A percentile compares a stretch with the other conserved stretches of the same genome.
phyloP scores from a whole-genome alignment of 2,113 vertebrate species.

The Psammodynastes pulverulentus region DNA sequence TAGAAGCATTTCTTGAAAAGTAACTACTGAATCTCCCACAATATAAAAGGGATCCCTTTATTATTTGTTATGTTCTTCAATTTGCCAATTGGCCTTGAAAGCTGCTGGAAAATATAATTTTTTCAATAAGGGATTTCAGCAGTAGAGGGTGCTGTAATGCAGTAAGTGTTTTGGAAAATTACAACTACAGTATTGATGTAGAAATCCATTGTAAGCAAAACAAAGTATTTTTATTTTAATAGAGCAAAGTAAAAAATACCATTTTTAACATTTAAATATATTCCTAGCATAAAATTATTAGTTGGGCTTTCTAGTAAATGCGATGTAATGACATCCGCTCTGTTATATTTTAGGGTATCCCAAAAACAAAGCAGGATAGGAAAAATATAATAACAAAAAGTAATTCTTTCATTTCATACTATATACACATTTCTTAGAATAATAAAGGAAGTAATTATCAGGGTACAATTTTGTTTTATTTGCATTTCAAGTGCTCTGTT shows the following conservation, averaged over 20 bases:
- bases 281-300: neutral
- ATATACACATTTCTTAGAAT: neutral
- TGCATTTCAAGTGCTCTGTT: neutral
- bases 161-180: neutral
- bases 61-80: neutral
- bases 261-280: neutral
- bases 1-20: neutral
- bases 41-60: neutral
- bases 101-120: neutral
- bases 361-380: neutral
- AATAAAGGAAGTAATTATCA: neutral
- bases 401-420: neutral
- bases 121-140: neutral
- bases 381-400: neutral
- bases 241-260: neutral
- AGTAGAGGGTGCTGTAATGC: conserved; percentile 1
- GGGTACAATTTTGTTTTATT: neutral
- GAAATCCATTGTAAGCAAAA: neutral
- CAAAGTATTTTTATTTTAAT: neutral
- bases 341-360: neutral
- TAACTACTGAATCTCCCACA: neutral
- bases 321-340: neutral
- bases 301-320: too few species aligned
- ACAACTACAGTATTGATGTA: neutral
- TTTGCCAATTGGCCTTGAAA: neutral